Percentiles rank a stretch among this genome's conserved stretches.
These are phyloP conservation scores for Proteles cristata DNA, from an alignment of 2,113 vertebrate genomes.

Conservation along the genomic window DNA sequence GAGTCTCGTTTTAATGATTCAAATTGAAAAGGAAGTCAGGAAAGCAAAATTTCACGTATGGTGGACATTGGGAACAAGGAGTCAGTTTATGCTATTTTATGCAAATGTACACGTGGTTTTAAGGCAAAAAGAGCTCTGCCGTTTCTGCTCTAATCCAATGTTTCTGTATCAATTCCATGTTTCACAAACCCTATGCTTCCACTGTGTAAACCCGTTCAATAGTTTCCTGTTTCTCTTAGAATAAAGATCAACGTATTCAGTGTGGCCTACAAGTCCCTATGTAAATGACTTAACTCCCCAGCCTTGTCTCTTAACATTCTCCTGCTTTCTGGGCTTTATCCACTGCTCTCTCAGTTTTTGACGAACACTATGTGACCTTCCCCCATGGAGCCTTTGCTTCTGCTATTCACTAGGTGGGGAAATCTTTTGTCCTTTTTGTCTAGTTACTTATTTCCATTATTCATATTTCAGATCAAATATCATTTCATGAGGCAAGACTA, in stretches of 20 bases:
- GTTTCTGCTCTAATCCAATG: background rate
- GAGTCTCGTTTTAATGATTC: background rate
- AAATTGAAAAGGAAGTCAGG: background rate
- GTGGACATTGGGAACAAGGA: background rate
- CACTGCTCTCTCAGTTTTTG: background rate
- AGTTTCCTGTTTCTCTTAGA: background rate
- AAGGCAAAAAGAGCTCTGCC: background rate
- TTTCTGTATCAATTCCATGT: background rate
- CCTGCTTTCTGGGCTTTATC: background rate
- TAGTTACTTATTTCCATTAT: background rate
- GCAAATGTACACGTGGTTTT: fast-evolving
- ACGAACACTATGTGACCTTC: background rate
- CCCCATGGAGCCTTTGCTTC: background rate
- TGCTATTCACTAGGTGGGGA: background rate
- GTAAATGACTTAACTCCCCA: fast-evolving
- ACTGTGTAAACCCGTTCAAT: background rate
- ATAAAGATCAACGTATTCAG: background rate
- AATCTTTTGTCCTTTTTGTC: background rate
- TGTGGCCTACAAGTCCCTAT: background rate
- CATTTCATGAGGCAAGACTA: background rate
- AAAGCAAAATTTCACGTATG: background rate
- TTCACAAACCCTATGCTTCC: background rate
- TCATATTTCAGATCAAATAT: background rate
- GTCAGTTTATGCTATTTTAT: background rate
- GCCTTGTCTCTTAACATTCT: background rate